A percentile compares a stretch with the other conserved stretches of the same genome.
phyloP scores from a whole-genome alignment of 2,888 invertebrate genomes.

The Chelonus formosanus region DNA sequence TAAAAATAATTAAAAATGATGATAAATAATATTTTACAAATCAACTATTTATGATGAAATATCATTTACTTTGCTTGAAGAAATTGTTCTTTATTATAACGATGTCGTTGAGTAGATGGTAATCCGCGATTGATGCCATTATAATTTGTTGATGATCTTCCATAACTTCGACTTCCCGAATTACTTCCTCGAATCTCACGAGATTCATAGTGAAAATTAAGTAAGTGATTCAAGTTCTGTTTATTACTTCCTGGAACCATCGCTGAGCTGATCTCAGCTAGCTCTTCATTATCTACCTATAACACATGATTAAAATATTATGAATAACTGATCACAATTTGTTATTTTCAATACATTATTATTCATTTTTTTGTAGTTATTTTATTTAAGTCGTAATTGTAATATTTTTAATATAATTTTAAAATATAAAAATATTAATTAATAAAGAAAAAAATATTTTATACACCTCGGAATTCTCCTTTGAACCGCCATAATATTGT shows the following conservation, averaged over 20 bases:
- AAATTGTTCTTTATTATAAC: constrained; percentile 93
- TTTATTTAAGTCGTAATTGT: no score
- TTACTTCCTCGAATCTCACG: constrained; percentile 67
- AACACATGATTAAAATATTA: constrained; percentile 7
- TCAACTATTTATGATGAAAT: constrained; percentile 53
- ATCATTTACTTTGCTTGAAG: constrained; percentile 85
- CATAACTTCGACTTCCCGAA: constrained; percentile 53
- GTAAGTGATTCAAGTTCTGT: constrained; percentile 91
- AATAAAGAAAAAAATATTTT: constrained; percentile 7
- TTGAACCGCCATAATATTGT: constrained; percentile 71
- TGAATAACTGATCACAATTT: constrained; percentile 12
- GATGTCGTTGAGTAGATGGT: constrained; percentile 69
- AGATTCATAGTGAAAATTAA: constrained; percentile 88
- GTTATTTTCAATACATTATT: no score
- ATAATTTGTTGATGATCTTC: constrained; percentile 53
- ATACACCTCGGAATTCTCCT: constrained; percentile 73
- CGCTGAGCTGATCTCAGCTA: constrained; percentile 83
- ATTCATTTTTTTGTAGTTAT: no score
- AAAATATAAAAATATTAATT: background rate
- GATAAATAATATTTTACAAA: constrained; percentile 29
- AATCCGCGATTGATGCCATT: constrained; percentile 61
- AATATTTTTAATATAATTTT: no score
- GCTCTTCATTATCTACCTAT: constrained; percentile 67
- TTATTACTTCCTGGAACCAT: constrained; percentile 87
- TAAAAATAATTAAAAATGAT: constrained; percentile 43